phyloP scores from a whole-genome alignment of 2,113 vertebrate species.

The Dicaeum eximium region DNA sequence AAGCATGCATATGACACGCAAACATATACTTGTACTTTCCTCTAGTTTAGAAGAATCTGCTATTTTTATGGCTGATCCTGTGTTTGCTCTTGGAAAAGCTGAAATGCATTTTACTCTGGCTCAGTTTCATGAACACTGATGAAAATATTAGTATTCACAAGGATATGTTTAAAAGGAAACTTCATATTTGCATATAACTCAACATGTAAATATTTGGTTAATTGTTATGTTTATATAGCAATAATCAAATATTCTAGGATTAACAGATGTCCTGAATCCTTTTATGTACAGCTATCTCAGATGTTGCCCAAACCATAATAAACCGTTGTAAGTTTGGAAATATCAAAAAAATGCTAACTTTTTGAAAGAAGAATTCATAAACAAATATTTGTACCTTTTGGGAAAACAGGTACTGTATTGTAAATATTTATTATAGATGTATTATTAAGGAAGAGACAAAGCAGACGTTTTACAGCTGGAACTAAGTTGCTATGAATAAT shows the following conservation, averaged over 20 bases:
- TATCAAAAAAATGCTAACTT: background rate
- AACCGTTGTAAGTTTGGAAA: slow-evolving; percentile 8
- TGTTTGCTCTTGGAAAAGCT: background rate
- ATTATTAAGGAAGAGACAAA: slow-evolving; percentile 38
- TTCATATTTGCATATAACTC: background rate
- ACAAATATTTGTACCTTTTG: background rate
- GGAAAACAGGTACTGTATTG: background rate
- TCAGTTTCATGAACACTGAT: background rate
- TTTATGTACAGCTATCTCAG: background rate
- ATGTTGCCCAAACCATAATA: slow-evolving; percentile 9
- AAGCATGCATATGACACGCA: background rate
- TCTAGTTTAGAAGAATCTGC: background rate
- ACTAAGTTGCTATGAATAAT: slow-evolving; percentile 41
- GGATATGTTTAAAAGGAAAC: background rate
- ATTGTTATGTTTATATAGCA: slow-evolving; percentile 19
- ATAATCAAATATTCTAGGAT: slow-evolving; percentile 39
- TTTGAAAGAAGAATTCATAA: slow-evolving; percentile 40
- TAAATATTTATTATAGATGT: slow-evolving; percentile 56
- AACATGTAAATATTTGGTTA: slow-evolving; percentile 37
- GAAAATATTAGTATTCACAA: background rate
- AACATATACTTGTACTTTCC: background rate
- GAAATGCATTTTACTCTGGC: background rate
- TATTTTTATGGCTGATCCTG: background rate
- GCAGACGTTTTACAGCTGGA: slow-evolving; percentile 12
- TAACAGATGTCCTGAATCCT: background rate